A percentile compares a stretch with the other conserved stretches of the same genome.
These are phyloP conservation scores for Cordilura impudica DNA, from an alignment of 2,888 invertebrate genomes.

Conservation along the genomic window DNA sequence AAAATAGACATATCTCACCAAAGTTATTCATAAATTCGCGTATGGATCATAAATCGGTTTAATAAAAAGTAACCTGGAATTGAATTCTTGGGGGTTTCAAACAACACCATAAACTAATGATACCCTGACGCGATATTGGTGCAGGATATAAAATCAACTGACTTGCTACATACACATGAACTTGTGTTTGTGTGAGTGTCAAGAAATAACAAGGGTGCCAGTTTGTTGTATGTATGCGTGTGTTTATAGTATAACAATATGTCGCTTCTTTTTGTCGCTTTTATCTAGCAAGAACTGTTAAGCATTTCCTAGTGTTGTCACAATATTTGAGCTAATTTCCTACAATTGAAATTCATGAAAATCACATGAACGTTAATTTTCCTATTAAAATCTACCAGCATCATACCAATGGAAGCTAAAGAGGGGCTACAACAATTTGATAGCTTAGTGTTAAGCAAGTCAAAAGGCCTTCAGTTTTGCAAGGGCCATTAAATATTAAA, in stretches of 20 bases:
- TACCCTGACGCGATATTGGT: no score
- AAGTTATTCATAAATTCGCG: no score
- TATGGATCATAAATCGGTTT: no score
- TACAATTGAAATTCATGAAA: slow-evolving; percentile 55
- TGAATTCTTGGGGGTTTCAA: no score
- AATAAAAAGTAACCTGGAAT: no score
- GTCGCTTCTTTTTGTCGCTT: neutral
- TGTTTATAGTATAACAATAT: neutral
- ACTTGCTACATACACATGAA: neutral
- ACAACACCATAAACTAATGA: no score
- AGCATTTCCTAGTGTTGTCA: slow-evolving; percentile 28
- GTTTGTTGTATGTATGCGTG: neutral
- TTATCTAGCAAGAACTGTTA: slow-evolving; percentile 2
- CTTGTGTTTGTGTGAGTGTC: neutral
- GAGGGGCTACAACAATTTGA: no score
- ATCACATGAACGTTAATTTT: slow-evolving; percentile 30
- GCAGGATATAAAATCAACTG: neutral
- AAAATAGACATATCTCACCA: no score
- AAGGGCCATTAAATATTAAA: no score
- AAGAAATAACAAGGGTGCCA: neutral
- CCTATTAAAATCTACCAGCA: slow-evolving; percentile 12
- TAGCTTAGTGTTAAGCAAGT: no score
- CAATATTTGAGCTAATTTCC: slow-evolving; percentile 48
- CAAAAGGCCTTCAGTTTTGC: no score
- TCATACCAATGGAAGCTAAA: no score